phyloP scores from a whole-genome alignment of 1,140 invertebrate genomes.

The Lepidotrigona ventralis region DNA sequence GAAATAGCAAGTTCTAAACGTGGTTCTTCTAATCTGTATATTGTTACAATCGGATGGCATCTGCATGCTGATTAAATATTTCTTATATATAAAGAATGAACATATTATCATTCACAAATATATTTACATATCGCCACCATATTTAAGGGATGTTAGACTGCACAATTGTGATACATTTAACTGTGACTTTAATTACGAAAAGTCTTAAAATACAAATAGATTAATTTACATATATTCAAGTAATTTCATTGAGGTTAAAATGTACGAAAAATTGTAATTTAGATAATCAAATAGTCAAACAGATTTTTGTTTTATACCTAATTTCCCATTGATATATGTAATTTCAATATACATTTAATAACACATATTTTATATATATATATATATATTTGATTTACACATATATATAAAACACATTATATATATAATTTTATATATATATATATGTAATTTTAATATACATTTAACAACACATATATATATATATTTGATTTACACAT shows the following conservation, averaged over 20 bases:
- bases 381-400: no score
- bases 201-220: neutral
- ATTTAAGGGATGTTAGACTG: neutral
- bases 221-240: neutral
- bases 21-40: conserved; percentile 36
- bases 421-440: no score
- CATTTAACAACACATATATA: neutral
- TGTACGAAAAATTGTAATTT: neutral
- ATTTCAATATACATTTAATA: neutral
- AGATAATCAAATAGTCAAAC: no score
- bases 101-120: neutral
- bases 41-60: conserved; percentile 32
- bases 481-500: no score
- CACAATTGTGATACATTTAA: neutral
- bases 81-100: neutral
- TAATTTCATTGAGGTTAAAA: conserved; percentile 16
- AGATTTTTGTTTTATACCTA: neutral
- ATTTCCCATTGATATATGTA: conserved; percentile 1
- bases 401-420: no score
- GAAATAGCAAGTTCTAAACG: conserved; percentile 15
- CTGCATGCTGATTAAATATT: conserved; percentile 13
- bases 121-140: conserved; percentile 3
- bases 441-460: neutral
- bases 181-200: neutral
- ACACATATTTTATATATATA: no score